Base-by-base conservation (phyloP, 2,113 vertebrate species). In the Alethe castanea region DNA sequence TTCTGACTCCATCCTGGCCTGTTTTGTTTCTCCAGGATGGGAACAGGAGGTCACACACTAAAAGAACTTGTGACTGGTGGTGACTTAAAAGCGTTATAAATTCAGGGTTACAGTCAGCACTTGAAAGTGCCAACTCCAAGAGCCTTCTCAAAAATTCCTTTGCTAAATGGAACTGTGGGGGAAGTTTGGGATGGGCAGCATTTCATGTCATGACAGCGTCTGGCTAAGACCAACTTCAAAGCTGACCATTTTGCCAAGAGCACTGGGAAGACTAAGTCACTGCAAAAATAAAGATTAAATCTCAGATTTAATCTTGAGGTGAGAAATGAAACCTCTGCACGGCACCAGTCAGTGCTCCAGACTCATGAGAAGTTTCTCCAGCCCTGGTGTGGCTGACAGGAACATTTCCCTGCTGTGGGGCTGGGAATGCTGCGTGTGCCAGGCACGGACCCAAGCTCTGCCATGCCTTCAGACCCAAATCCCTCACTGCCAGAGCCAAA, bases 161-260 rank as follows among this genome's bases (percentile, higher is more conserved):
- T 67, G 67, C 83, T 92, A 84, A 95, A 88, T 35, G 42, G 76
- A 74, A 59, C 72, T 2, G 1, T n/a, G 25, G 61, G 48, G 69
- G 72, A 67, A 86, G 77, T n/a, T 17, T 67, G 73, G 66, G 80
- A 94, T 78, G 81, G 94, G 91, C 92, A 95, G 73, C 61, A 52
- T 65, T 94, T 94, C 91, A 60, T 64, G 80, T 81, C 69, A 22
- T 31, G 76, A 92, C 60, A 40, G 16, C 0, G 0, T 64, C 91
- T 92, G 91, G 86, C 86, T 64, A 8, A 44, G 60, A n/a, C 52
- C 69, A 81, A 87, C 94, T 66, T 86, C 88, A 91, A 94, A 92
- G 91, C 69, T 54, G 54, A 70, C 38, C 40, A 7, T 62, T 81
- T 65, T 57, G 76, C 92, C 91, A 95, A 83, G 66, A 94, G 72